Base-by-base conservation (phyloP, 2,888 invertebrate genomes). In the Oligia latruncula region DNA sequence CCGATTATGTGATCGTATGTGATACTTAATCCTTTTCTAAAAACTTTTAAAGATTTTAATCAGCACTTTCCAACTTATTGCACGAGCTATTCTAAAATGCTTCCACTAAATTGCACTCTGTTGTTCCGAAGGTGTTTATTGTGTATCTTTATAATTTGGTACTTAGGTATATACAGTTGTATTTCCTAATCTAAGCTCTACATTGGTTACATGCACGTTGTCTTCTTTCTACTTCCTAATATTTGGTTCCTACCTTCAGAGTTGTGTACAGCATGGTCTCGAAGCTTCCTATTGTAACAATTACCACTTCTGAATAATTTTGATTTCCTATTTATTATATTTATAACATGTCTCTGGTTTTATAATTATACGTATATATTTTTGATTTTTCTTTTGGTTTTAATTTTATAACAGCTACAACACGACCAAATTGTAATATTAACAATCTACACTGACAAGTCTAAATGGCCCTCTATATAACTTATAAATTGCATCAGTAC, bases 341-440 rank as follows among this genome's bases (percentile, higher is more conserved):
- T 81, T 85, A 77, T 89, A 84, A 89, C 86, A 89, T 88, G 76
- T 85, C 85, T 85, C 89, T 80, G 78, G 85, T 91, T 86, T 71
- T 83, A 67, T 78, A 81, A 82, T 77, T 75, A 82, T 79, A 80
- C 55, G 65, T 78, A 82, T 85, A 88, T 89, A 83, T 83, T 82
- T 87, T 82, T 83, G 65, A 80, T 74, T 80, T 82, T 68, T 71
- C 11, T 74, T 91, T 90, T 89, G 78, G 78, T 90, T 90, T 87
- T 88, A 87, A 88, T 89, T 90, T 91, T 92, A 90, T 92, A 93
- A 80, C 77, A 89, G 74, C 82, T 88, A 91, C 95, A 96, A 96
- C 96, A 96, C 96, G 96, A 96, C 96, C 96, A 95, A 96, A 96
- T 95, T 96, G 96, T 94, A 93, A 92, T 88, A 87, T 84, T 88